Evolutionary conservation across 2,113 vertebrate species (phyloP), one percentile per base, ranked within the genome.

Genomic region (Tachysurus fulvidraco): DNA sequence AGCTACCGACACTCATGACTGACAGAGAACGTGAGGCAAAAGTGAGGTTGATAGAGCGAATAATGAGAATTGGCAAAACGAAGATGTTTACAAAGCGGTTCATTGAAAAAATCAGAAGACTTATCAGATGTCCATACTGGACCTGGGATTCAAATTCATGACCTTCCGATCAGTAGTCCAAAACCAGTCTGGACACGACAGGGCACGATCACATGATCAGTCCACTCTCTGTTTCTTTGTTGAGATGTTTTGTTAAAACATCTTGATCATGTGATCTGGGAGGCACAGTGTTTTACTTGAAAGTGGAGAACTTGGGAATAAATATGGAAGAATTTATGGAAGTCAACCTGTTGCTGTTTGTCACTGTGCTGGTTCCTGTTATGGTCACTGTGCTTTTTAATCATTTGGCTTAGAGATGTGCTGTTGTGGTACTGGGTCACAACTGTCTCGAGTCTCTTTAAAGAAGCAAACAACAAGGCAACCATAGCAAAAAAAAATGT

Each of bases 51-150:
- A 78, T 60, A 67, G 21, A 76, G 50, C 21, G 9, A 77, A 67
- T 12, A 50, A 6, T 55, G 52, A 83, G 57, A 52, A 41, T 59
- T 60, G 30, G 55, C 55, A 60, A 60, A 55, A 21, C 11, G 78
- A 81, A 59, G 19, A 41, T 81, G 78, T 81, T 81, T 81, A 81
- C 78, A 81, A 80, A 81, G 55, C 60, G 17, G 17, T 19, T 81
- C 41, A 81, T 81, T 60, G 17, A 60, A 80, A 60, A 21, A 59
- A 81, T n/a, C n/a, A n/a, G n/a, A n/a, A n/a, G n/a, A n/a, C n/a
- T n/a, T n/a, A n/a, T n/a, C n/a, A n/a, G n/a, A n/a, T n/a, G n/a
- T n/a, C n/a, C n/a, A n/a, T n/a, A n/a, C n/a, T n/a, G n/a, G n/a
- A n/a, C n/a, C n/a, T n/a, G n/a, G n/a, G n/a, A n/a, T n/a, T n/a